Conservation (phyloP, 2,797 vertebrate genomes). For the Pipistrellus nathusii region DNA sequence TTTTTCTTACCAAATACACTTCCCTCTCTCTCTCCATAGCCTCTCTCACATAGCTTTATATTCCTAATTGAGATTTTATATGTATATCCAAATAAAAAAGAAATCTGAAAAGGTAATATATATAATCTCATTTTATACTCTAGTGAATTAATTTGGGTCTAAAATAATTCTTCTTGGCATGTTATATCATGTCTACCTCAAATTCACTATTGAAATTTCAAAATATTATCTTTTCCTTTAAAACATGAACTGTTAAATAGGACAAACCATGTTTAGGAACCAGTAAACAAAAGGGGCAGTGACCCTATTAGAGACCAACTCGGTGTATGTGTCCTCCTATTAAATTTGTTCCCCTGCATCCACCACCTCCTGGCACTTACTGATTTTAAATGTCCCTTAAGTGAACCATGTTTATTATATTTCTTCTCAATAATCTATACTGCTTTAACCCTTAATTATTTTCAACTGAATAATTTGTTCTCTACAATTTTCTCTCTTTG, state of each 20-base stretch:
- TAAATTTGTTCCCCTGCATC: neutral
- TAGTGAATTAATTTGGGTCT: constrained; percentile 37
- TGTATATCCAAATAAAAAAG: neutral
- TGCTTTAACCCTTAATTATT: neutral
- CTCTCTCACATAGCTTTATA: neutral
- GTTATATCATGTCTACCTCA: neutral
- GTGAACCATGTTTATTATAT: neutral
- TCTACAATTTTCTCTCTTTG: neutral
- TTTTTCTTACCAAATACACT: neutral
- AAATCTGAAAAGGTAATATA: neutral
- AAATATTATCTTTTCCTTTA: neutral
- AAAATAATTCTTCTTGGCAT: neutral
- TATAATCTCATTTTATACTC: constrained; percentile 8
- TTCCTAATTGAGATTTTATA: constrained; percentile 31
- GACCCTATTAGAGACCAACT: neutral
- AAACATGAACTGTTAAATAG: neutral
- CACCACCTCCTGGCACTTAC: neutral
- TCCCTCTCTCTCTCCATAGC: neutral
- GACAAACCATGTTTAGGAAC: neutral
- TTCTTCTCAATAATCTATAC: neutral
- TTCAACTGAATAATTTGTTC: neutral
- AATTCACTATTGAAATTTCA: neutral
- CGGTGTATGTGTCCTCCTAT: fast-evolving
- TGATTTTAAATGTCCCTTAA: neutral
- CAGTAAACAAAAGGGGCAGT: neutral